Conservation (phyloP, 2,888 invertebrate species). For the Eubasilissa splendida region DNA sequence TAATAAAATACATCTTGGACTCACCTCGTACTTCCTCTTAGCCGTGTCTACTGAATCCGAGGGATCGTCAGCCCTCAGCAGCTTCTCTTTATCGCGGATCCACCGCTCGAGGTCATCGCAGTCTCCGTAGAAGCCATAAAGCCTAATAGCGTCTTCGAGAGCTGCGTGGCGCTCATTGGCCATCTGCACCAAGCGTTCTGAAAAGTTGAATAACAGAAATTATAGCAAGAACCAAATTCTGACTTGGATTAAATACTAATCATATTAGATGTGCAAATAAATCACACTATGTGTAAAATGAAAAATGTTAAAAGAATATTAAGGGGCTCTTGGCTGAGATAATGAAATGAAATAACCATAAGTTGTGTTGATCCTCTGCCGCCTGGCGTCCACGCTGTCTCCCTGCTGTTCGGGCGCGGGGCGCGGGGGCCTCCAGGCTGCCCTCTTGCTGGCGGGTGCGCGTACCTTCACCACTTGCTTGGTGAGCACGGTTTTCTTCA, state of each 20-base stretch:
- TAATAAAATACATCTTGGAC: neutral
- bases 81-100: constrained; percentile 95
- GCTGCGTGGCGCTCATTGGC: constrained; percentile 87
- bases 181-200: constrained; percentile 82
- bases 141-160: constrained; percentile 91
- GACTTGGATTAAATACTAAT: too few relatives aligned
- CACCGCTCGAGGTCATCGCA: constrained; percentile 98
- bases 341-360: constrained; percentile 70
- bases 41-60: constrained; percentile 93
- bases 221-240: too few relatives aligned
- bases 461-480: constrained; percentile 88
- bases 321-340: too few relatives aligned
- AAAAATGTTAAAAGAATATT: too few relatives aligned
- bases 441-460: constrained; percentile 68
- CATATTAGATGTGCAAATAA: too few relatives aligned
- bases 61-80: constrained; percentile 86
- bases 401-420: constrained; percentile 55
- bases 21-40: constrained; percentile 92
- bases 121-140: constrained; percentile 95
- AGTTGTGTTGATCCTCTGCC: constrained; percentile 84
- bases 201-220: neutral
- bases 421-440: constrained; percentile 62
- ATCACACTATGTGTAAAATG: too few relatives aligned
- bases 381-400: constrained; percentile 84
- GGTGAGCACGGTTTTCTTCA: constrained; percentile 91